Evolutionary conservation across 2,888 invertebrate genomes (phyloP), one percentile per base, ranked within the genome.

Genomic region (Archaeoteleia sp.): DNA sequence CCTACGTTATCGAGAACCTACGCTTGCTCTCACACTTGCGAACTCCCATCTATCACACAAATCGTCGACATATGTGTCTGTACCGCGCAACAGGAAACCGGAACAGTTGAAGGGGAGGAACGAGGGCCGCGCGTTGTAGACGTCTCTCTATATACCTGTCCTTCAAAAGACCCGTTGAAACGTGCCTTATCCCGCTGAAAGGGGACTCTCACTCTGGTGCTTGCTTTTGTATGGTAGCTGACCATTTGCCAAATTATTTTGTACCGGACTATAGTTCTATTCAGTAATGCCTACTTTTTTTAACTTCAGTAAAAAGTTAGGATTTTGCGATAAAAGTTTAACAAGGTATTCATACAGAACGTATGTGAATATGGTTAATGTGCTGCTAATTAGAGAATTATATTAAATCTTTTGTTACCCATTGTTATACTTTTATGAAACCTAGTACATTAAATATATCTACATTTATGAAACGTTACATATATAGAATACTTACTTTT

Each of bases 241-340:
- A 66, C 63, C 55, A 60, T 54, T 61, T 48, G 51, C 67, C 61
- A 62, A 67, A 61, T 71, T 54, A 62, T 60, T 69, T 53, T 42
- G 51, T 39, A 54, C 43, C 25, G 13, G n/a, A n/a, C n/a, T n/a
- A n/a, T n/a, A n/a, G n/a, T n/a, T n/a, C n/a, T n/a, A n/a, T n/a
- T n/a, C n/a, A n/a, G n/a, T n/a, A n/a, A n/a, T n/a, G n/a, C n/a
- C n/a, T n/a, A n/a, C n/a, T n/a, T n/a, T n/a, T n/a, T n/a, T n/a
- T n/a, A n/a, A n/a, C n/a, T n/a, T n/a, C n/a, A n/a, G n/a, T n/a
- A n/a, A n/a, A n/a, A n/a, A n/a, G n/a, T n/a, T n/a, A n/a, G n/a
- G n/a, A n/a, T n/a, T n/a, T n/a, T n/a, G n/a, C n/a, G n/a, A n/a
- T n/a, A n/a, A n/a, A n/a, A n/a, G n/a, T n/a, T n/a, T n/a, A n/a